Evolutionary conservation across 2,888 invertebrate species (phyloP), one percentile per base, ranked within the genome.

Genomic region (Meandrusa payeni): DNA sequence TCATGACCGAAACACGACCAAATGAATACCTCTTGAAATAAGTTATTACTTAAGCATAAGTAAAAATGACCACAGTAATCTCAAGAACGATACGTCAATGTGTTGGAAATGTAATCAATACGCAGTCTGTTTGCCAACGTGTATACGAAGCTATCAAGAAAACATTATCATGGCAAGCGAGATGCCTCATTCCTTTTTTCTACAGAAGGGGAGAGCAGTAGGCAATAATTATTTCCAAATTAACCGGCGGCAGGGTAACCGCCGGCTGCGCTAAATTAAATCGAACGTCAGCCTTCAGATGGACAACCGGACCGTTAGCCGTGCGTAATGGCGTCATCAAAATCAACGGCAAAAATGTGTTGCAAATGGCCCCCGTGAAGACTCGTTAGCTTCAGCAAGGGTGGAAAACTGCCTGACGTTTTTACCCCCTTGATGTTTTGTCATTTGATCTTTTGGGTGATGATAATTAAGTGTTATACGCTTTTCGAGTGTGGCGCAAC

Each of bases 171-270:
- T 46, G 19, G 17, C 15, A 20, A 27, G 26, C 20, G 19, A 31
- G 47, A 49, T 57, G 50, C 50, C 52, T 49, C 52, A 55, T 57
- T 59, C 51, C 52, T 58, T 68, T 68, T 58, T 55, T 53, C 57
- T 49, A 27, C 46, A 31, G 43, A 46, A 61, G 66, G 73, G 76
- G 69, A 62, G 68, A 57, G 61, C 41, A 45, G 61, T 59, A 59
- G 63, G 71, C 64, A 75, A 73, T 81, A 82, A 86, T 85, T 82
- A 83, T 82, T 78, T 78, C 74, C 64, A 73, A 81, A 83, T 86
- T 81, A 85, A 77, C 75, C 74, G 64, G 50, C 51, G 67, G 57
- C 58, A 61, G 68, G 73, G 70, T 55, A 66, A 62, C 73, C 71
- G 61, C 72, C 72, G 76, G 78, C 64, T 79, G 81, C 56, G 77